Evolutionary conservation across 2,113 vertebrate genomes (phyloP).

Genomic region (Origma solitaria): DNA sequence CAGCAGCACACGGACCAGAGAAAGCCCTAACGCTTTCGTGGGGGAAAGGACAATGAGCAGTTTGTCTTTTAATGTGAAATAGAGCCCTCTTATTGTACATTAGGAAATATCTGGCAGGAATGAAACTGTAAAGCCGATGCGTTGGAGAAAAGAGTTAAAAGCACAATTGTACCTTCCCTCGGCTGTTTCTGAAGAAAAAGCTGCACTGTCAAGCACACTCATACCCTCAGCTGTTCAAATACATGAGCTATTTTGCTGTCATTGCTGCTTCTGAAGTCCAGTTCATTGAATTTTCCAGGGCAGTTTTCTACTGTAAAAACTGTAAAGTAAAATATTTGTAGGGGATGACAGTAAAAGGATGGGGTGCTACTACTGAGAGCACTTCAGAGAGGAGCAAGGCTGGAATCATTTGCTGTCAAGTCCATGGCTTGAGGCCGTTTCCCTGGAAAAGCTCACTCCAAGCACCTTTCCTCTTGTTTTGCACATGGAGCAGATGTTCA

Average conservation of each 20-base stretch:
- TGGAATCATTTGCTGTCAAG: fast-evolving
- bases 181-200: not conserved
- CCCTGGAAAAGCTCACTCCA: fast-evolving
- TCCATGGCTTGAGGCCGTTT: fast-evolving
- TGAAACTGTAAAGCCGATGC: not conserved
- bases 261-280: not conserved
- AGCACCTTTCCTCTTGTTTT: not conserved
- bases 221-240: not conserved
- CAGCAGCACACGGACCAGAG: fast-evolving
- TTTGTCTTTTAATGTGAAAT: not conserved
- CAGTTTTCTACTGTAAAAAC: not conserved
- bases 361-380: not conserved
- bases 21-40: not conserved
- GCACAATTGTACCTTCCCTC: not conserved
- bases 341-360: not conserved
- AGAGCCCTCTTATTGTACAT: not conserved
- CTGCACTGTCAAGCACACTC: not conserved
- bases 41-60: not conserved
- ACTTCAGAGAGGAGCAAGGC: not conserved
- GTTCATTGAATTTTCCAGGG: not conserved
- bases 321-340: not conserved
- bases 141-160: not conserved
- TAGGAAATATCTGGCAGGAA: not conserved
- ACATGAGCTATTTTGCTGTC: not conserved
- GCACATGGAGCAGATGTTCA: not conserved